A percentile compares a stretch with the other conserved stretches of the same genome.
Evolutionary conservation across 2,888 invertebrate genomes (phyloP).

Genomic region (Chrysomela aeneicollis): DNA sequence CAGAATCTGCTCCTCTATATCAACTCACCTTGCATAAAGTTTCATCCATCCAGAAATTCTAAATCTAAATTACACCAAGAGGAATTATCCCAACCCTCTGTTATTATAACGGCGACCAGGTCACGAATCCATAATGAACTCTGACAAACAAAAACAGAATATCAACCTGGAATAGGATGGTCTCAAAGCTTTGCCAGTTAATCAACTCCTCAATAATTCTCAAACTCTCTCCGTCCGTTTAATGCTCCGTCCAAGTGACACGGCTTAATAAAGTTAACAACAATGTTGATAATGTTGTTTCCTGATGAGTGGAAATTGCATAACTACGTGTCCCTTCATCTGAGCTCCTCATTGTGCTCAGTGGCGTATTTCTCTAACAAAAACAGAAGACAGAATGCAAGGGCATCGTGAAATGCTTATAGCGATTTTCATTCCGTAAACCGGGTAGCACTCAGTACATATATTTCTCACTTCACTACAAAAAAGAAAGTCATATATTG

Average conservation of each 20-base stretch:
- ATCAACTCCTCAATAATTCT: constrained; percentile 24
- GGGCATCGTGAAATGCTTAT: too few species aligned
- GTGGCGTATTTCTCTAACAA: not conserved
- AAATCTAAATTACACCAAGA: not conserved
- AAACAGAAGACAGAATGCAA: too few species aligned
- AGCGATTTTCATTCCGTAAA: too few species aligned
- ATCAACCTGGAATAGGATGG: constrained; percentile 9
- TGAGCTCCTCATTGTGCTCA: constrained; percentile 20
- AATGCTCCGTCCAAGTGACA: constrained; percentile 24
- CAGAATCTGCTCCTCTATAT: too few species aligned
- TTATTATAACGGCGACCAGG: not conserved
- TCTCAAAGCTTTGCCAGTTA: constrained; percentile 18
- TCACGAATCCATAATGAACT: constrained; percentile 10
- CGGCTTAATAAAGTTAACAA: constrained; percentile 36
- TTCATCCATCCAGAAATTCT: too few species aligned
- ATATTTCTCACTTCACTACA: too few species aligned
- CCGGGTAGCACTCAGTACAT: too few species aligned
- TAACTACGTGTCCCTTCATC: constrained; percentile 31
- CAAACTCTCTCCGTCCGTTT: constrained; percentile 8
- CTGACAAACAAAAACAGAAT: constrained; percentile 3
- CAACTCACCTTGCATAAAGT: too few species aligned
- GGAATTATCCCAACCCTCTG: not conserved
- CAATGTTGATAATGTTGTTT: constrained; percentile 34
- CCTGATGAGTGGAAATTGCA: constrained; percentile 32
- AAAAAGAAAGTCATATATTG: too few species aligned